Percentiles rank a stretch among this genome's conserved stretches.
Conservation (phyloP, 2,888 invertebrate species). For the Colostygia pectinataria region DNA sequence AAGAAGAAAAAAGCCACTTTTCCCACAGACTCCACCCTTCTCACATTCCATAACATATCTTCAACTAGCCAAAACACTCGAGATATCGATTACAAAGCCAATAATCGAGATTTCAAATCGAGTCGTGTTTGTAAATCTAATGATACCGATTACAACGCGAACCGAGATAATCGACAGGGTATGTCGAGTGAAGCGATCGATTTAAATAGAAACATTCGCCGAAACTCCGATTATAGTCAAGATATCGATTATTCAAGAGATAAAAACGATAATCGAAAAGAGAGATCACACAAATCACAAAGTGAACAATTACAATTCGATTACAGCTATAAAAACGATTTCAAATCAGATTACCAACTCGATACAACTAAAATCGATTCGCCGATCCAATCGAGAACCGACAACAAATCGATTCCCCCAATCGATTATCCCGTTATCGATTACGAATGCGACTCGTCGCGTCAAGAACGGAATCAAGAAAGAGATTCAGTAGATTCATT, state of each 20-base stretch:
- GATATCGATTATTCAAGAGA: conserved; percentile 24
- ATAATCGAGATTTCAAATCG: conserved; percentile 13
- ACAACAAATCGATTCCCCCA: conserved; percentile 13
- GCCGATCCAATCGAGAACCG: conserved; percentile 9
- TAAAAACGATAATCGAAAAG: conserved; percentile 17
- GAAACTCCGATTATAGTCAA: conserved; percentile 10
- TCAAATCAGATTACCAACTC: conserved; percentile 13
- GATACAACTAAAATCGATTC: conserved; percentile 7
- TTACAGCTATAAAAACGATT: conserved; percentile 14
- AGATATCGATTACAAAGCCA: conserved; percentile 28
- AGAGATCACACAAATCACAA: not conserved
- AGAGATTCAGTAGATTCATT: conserved; percentile 29
- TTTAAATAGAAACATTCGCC: conserved; percentile 3
- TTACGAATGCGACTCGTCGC: conserved; percentile 20
- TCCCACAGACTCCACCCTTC: conserved; percentile 53
- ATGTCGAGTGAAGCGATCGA: conserved; percentile 3
- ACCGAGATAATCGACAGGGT: not conserved
- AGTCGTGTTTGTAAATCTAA: not conserved
- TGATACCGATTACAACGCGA: not conserved
- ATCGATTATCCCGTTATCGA: conserved; percentile 1
- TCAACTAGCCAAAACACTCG: conserved; percentile 26
- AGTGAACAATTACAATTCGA: conserved; percentile 8
- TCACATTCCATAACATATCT: conserved; percentile 50
- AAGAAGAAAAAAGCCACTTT: conserved; percentile 58
- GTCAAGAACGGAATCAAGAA: conserved; percentile 17